These are phyloP conservation scores for Falco concolor DNA, from an alignment of 2,797 vertebrate genomes.

Conservation along the genomic window DNA sequence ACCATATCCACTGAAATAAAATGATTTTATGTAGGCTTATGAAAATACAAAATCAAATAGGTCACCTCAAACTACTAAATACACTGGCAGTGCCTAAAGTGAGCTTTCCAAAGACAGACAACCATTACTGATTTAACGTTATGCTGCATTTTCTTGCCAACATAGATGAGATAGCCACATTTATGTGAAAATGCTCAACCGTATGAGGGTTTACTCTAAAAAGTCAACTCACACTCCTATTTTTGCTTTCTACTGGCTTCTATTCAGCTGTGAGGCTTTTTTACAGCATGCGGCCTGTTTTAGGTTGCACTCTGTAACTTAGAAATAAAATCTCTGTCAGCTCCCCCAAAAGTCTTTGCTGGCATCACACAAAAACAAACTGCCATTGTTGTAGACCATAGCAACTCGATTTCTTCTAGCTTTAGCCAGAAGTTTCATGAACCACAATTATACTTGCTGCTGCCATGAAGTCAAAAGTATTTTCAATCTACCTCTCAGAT, in stretches of 20 bases:
- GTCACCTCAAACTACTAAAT: not conserved
- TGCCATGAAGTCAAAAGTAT: slow-evolving; percentile 62
- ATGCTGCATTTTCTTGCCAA: not conserved
- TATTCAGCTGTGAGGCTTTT: slow-evolving; percentile 2
- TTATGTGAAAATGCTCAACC: not conserved
- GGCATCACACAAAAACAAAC: slow-evolving; percentile 57
- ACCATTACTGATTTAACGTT: not conserved
- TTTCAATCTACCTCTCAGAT: slow-evolving; percentile 52
- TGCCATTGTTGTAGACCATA: slow-evolving; percentile 56
- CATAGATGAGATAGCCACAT: not conserved
- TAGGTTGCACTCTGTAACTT: slow-evolving; percentile 14
- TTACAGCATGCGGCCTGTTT: slow-evolving; percentile 29
- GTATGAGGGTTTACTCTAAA: not conserved
- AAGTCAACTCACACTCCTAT: not conserved
- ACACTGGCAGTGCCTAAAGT: not conserved
- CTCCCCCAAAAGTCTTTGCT: slow-evolving; percentile 29
- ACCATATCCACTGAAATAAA: not conserved
- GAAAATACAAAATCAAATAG: not conserved
- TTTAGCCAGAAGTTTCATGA: slow-evolving; percentile 55
- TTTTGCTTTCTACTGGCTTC: slow-evolving; percentile 8
- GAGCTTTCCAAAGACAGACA: not conserved
- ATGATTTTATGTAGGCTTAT: not conserved
- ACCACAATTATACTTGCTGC: slow-evolving; percentile 67
- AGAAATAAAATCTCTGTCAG: slow-evolving; percentile 31
- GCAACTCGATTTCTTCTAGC: slow-evolving; percentile 58